Evolutionary conservation across 2,888 invertebrate genomes (phyloP), one percentile per base, ranked within the genome.

Genomic region (Watsonalla binaria): DNA sequence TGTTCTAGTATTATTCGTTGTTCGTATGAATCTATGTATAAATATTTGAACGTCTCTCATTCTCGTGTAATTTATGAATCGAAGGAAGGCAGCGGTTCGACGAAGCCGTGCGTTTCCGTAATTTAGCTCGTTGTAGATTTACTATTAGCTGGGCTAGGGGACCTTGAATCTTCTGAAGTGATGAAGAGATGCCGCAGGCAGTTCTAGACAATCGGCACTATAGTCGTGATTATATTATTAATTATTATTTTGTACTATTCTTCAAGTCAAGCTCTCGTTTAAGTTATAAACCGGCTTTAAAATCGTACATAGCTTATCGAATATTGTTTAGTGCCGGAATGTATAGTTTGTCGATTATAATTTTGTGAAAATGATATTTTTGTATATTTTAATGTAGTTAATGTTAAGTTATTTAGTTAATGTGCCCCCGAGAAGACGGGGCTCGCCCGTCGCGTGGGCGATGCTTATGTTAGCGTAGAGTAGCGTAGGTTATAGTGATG

Each of bases 111-210:
- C 78, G 82, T 83, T 83, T 85, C 84, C 83, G 78, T 84, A 82
- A 79, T 84, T 82, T 89, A 89, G 90, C 86, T 87, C 88, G 86
- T 86, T 83, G 86, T 90, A 90, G 89, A 84, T 86, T 85, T 78
- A 87, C 84, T 84, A 80, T 90, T 90, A 90, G 90, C 90, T 90
- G 90, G 91, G 89, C 90, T 87, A 87, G 91, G 91, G 90, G 90
- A 90, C 91, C 90, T 90, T 87, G 88, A 86, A 88, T 88, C 86
- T 87, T 85, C 79, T 74, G 73, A 78, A 82, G 80, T 77, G 82
- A 82, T 75, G 80, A 74, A 76, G 79, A 76, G 74, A 83, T 81
- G 88, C 85, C 88, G 80, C 89, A 81, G 85, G 86, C 90, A 90
- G 89, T 90, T 87, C 88, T 89, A 76, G 89, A 90, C 90, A 89